Percentiles rank a stretch among this genome's conserved stretches.
Evolutionary conservation across 2,888 invertebrate species (phyloP).

Genomic region (Cyrtodaria siliqua): DNA sequence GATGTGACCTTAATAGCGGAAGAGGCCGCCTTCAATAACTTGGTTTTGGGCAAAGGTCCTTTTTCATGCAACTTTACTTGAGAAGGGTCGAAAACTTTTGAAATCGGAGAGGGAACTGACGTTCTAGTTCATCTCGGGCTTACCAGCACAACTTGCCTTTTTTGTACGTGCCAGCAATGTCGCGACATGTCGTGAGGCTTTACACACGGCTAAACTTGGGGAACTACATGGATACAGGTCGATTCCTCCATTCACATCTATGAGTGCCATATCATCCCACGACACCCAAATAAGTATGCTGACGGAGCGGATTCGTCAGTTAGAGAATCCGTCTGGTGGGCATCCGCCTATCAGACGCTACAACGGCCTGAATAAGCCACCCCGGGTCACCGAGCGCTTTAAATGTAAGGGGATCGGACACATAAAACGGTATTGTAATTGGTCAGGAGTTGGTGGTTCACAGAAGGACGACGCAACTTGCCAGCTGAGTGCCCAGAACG

Average conservation of each 20-base stretch:
- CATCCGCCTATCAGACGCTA: too few relatives aligned
- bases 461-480: slow-evolving; percentile 9
- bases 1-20: slow-evolving; percentile 8
- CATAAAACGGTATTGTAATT: neutral
- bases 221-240: slow-evolving; percentile 41
- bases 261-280: neutral
- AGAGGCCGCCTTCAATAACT: slow-evolving; percentile 16
- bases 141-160: too few relatives aligned
- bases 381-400: neutral
- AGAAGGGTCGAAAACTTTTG: too few relatives aligned
- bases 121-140: too few relatives aligned
- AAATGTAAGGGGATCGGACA: too few relatives aligned
- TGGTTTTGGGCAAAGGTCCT: slow-evolving; percentile 4
- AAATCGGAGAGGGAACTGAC: too few relatives aligned
- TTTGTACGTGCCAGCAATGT: too few relatives aligned
- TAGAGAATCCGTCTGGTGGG: too few relatives aligned
- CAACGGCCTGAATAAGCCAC: neutral
- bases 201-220: slow-evolving; percentile 21
- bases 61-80: slow-evolving; percentile 15
- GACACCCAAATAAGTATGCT: too few relatives aligned
- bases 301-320: too few relatives aligned
- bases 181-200: slow-evolving; percentile 8
- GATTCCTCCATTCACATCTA: too few relatives aligned
- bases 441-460: neutral
- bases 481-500: slow-evolving; percentile 27